Evolutionary conservation across 2,113 vertebrate species (phyloP).

Genomic region (Tympanuchus pallidicinctus): DNA sequence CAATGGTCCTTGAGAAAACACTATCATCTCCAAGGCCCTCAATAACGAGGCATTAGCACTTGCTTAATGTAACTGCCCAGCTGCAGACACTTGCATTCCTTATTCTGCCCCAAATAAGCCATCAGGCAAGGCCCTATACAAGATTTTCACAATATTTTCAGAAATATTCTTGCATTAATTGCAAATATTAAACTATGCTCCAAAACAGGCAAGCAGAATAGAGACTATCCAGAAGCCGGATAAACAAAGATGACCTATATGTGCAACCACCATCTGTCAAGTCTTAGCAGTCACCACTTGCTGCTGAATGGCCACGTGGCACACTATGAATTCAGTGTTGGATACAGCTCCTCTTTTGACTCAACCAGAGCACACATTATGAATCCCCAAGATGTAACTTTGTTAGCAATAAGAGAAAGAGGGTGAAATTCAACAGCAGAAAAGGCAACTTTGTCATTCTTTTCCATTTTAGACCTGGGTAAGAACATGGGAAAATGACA

Average conservation of each 20-base stretch:
- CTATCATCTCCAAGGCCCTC: background rate
- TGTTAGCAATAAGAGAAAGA: background rate
- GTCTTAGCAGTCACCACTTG: background rate
- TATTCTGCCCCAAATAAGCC: background rate
- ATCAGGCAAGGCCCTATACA: too few species aligned
- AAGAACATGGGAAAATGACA: background rate
- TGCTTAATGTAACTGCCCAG: background rate
- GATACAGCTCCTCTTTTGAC: background rate
- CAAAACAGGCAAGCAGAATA: background rate
- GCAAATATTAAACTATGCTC: background rate
- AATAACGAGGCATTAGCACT: background rate
- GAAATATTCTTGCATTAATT: too few species aligned
- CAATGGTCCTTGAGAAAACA: background rate
- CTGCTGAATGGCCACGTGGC: background rate
- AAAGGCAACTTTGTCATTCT: background rate
- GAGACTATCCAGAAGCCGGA: background rate
- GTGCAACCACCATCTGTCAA: background rate
- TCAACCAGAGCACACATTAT: rapidly evolving
- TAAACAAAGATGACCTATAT: slow-evolving; percentile 46
- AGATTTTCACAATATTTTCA: too few species aligned
- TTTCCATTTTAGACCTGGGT: background rate
- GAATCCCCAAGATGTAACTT: background rate
- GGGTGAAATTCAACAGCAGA: background rate
- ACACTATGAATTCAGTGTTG: background rate
- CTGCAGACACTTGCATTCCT: background rate